These are phyloP conservation scores for Yasuhikotakia modesta DNA, from an alignment of 2,797 vertebrate genomes.

Conservation along the genomic window DNA sequence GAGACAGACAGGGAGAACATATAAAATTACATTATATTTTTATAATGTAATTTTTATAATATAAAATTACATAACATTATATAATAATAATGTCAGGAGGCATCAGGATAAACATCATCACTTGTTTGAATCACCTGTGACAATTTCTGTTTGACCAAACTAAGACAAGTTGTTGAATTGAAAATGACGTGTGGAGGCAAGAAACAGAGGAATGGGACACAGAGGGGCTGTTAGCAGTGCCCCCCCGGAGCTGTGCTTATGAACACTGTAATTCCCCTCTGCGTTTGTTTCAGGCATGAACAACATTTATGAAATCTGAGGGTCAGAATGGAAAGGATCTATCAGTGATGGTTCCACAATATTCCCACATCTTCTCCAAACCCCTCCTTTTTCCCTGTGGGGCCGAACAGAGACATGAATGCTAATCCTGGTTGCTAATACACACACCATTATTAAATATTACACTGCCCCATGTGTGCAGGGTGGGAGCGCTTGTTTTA, in stretches of 20 bases:
- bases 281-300: constrained; percentile 33
- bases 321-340: constrained; percentile 83
- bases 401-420: constrained; percentile 77
- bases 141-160: too few relatives aligned
- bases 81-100: constrained; percentile 8
- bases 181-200: not conserved
- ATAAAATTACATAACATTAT: constrained; percentile 3
- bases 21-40: not conserved
- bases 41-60: constrained; percentile 4
- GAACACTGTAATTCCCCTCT: constrained; percentile 58
- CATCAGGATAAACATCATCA: constrained; percentile 40
- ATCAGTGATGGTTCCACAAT: constrained; percentile 87
- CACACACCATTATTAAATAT: constrained; percentile 97
- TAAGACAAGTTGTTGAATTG: constrained; percentile 12
- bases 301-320: constrained; percentile 64
- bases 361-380: constrained; percentile 77
- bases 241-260: constrained; percentile 35
- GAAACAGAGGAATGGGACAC: constrained; percentile 4
- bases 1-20: constrained; percentile 19
- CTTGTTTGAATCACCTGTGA: constrained; percentile 36
- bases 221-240: constrained; percentile 21
- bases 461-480: constrained; percentile 79
- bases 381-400: constrained; percentile 79
- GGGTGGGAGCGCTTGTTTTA: constrained; percentile 71
- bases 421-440: constrained; percentile 97